A percentile compares a stretch with the other conserved stretches of the same genome.
phyloP scores from a whole-genome alignment of 2,888 invertebrate genomes.

The Myopa testacea region DNA sequence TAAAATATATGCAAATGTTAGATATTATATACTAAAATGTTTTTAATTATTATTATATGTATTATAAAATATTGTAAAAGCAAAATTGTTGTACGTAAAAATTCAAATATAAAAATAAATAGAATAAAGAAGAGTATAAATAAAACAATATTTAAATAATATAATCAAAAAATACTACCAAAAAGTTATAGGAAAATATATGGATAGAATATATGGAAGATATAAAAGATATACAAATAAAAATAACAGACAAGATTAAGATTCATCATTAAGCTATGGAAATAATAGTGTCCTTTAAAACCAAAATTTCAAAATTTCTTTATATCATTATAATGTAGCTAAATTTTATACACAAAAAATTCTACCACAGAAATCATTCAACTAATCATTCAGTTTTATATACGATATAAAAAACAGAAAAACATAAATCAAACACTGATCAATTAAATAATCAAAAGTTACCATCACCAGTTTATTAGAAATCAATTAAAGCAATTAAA shows the following conservation, averaged over 20 bases:
- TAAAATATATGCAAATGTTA: background rate
- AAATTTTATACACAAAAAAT: background rate
- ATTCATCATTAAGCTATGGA: too few species aligned
- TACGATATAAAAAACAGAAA: too few species aligned
- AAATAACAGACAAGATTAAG: background rate
- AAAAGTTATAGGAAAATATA: background rate
- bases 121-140: background rate
- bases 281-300: too few species aligned
- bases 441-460: background rate
- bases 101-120: background rate
- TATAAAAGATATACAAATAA: background rate
- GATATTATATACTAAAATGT: background rate
- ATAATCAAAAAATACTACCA: background rate
- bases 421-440: background rate
- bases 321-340: too few species aligned
- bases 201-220: background rate
- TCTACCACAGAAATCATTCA: too few species aligned
- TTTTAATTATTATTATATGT: background rate
- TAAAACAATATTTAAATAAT: background rate
- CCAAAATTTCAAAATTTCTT: too few species aligned
- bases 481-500: background rate
- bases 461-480: slow-evolving; percentile 2
- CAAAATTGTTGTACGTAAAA: background rate
- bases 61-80: background rate
- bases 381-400: too few species aligned